A percentile compares a stretch with the other conserved stretches of the same genome.
Conservation (phyloP, 2,113 vertebrate species). For the Furnarius figulus region DNA sequence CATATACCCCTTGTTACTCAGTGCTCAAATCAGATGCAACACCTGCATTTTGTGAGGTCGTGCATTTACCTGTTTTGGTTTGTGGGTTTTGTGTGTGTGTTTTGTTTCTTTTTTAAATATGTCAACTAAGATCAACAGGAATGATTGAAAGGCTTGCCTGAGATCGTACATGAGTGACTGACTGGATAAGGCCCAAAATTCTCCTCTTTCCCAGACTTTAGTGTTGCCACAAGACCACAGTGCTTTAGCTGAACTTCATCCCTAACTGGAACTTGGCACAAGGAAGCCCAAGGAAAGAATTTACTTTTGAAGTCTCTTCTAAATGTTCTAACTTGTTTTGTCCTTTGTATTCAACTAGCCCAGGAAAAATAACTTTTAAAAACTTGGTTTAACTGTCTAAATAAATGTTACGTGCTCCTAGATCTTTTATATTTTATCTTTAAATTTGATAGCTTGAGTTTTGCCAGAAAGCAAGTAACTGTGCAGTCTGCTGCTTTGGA, state of each 20-base stretch:
- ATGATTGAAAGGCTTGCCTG: neutral
- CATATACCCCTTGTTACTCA: neutral
- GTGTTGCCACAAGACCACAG: neutral
- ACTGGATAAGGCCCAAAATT: neutral
- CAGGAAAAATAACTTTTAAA: neutral
- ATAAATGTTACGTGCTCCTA: neutral
- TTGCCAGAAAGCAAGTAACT: neutral
- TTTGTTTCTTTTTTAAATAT: neutral
- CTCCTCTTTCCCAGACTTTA: neutral
- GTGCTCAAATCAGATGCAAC: neutral
- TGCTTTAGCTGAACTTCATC: neutral
- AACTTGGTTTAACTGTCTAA: neutral
- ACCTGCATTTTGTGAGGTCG: neutral
- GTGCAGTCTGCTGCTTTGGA: neutral
- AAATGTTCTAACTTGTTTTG: slow-evolving; percentile 26
- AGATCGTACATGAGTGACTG: neutral
- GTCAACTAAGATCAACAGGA: neutral
- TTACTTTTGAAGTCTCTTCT: slow-evolving; percentile 31
- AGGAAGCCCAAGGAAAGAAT: neutral
- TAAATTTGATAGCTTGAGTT: neutral
- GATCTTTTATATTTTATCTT: neutral
- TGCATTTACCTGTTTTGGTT: neutral
- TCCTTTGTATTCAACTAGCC: neutral
- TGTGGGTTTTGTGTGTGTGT: neutral
- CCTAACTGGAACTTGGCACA: neutral